Base-by-base conservation (phyloP, 2,797 vertebrate species). In the Lepilemur ruficaudatus region DNA sequence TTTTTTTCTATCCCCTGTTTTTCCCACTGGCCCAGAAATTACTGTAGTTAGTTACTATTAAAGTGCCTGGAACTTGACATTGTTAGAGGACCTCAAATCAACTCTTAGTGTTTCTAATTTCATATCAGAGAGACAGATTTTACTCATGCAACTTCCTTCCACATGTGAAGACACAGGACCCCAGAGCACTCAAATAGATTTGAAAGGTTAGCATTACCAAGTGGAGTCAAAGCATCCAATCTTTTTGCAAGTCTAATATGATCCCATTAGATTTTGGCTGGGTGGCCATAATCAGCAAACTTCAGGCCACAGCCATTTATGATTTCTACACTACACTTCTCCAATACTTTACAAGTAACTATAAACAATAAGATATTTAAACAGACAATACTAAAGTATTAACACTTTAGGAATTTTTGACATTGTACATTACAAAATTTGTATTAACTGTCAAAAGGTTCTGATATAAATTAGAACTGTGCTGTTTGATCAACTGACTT, bases 151-250 rank as follows among this genome's bases (percentile, higher is more conserved):
- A 96, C 87, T 95, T 89, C 95, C 96, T 98, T 97, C 95, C 17
- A 95, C 32, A 95, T 13, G 46, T 97, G 94, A 97, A 98, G 96
- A 97, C 92, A 98, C 70, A 97, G 92, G n/a, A 96, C 83, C 83
- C 91, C 87, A 93, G 93, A 97, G 28, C 79, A 92, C 95, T 73
- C 2, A 97, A 95, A 84, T 38, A 97, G 90, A 95, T 96, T 94
- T 97, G 96, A 97, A 91, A 97, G 97, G 98, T 98, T 96, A 61
- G 83, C 38, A 46, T 98, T 98, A 97, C 96, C 80, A 95, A 86
- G 97, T 88, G 96, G 97, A 94, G 85, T 94, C 11, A 94, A 88
- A 43, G 92, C 6, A 82, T 79, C 96, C 88, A 95, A 97, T 97
- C 89, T 94, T 97, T 0, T 0, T 69, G 75, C 1, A 93, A 96